phyloP scores from a whole-genome alignment of 2,888 invertebrate genomes.

The Embidobia sp. region DNA sequence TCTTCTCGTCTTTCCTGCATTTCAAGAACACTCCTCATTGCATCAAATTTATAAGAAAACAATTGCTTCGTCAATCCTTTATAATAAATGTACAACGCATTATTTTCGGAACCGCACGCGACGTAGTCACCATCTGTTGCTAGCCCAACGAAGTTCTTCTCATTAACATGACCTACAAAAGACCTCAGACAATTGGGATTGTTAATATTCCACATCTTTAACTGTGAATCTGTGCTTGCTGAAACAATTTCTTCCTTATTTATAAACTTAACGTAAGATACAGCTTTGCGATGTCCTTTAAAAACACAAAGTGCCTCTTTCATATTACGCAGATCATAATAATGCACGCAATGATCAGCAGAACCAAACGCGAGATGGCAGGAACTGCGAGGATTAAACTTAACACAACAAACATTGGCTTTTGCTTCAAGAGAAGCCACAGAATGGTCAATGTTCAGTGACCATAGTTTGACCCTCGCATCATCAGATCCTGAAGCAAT shows the following conservation, averaged over 20 bases:
- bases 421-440: conserved; percentile 95
- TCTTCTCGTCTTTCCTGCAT: conserved; percentile 89
- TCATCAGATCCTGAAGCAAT: conserved; percentile 97
- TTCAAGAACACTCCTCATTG: conserved; percentile 89
- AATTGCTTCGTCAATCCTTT: conserved; percentile 93
- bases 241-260: conserved; percentile 93
- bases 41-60: conserved; percentile 93
- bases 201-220: conserved; percentile 95
- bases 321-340: conserved; percentile 94
- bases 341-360: conserved; percentile 98
- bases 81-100: conserved; percentile 95
- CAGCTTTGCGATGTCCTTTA: conserved; percentile 95
- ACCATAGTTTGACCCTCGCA: conserved; percentile 95
- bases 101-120: conserved; percentile 97
- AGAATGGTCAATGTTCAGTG: conserved; percentile 92
- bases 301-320: conserved; percentile 91
- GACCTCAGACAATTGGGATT: conserved; percentile 90
- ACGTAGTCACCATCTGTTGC: conserved; percentile 96
- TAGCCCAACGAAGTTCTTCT: conserved; percentile 97
- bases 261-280: conserved; percentile 96
- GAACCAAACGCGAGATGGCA: conserved; percentile 96
- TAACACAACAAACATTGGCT: conserved; percentile 97
- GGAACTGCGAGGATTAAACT: conserved; percentile 92
- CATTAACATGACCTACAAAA: conserved; percentile 95
- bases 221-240: conserved; percentile 94